Conservation (phyloP, 2,113 vertebrate genomes). For the Sminthopsis crassicaudata region DNA sequence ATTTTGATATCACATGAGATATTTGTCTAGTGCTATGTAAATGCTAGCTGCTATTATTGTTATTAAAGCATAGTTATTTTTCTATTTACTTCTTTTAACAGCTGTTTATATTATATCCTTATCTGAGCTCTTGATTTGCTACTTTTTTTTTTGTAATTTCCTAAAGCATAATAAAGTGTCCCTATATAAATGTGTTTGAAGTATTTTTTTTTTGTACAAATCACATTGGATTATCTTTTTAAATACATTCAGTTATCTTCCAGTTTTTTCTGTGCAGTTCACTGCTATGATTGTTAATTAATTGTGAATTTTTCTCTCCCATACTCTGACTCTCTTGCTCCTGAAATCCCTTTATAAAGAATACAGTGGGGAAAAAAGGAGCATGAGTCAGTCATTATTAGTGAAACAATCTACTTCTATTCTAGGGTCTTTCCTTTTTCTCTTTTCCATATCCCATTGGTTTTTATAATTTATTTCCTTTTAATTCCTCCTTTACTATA, state of each 20-base stretch:
- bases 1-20: not conserved
- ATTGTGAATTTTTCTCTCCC: not conserved
- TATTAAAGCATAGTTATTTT: not conserved
- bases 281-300: not conserved
- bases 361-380: not conserved
- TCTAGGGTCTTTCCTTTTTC: not conserved
- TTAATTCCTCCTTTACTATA: not conserved
- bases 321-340: not conserved
- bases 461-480: not conserved
- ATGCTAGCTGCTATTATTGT: not conserved
- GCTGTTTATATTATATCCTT: not conserved
- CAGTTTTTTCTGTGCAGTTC: not conserved
- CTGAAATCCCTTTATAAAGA: not conserved
- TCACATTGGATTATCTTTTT: not conserved
- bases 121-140: not conserved
- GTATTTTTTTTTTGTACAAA: not conserved
- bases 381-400: not conserved
- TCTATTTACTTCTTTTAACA: not conserved
- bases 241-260: not conserved
- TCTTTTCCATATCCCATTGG: not conserved
- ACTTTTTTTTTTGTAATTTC: not conserved
- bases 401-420: not conserved
- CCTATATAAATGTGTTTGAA: not conserved
- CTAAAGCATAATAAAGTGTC: not conserved
- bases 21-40: not conserved